These are phyloP conservation scores for Diplodus puntazzo DNA, from an alignment of 2,797 vertebrate species.

Conservation along the genomic window DNA sequence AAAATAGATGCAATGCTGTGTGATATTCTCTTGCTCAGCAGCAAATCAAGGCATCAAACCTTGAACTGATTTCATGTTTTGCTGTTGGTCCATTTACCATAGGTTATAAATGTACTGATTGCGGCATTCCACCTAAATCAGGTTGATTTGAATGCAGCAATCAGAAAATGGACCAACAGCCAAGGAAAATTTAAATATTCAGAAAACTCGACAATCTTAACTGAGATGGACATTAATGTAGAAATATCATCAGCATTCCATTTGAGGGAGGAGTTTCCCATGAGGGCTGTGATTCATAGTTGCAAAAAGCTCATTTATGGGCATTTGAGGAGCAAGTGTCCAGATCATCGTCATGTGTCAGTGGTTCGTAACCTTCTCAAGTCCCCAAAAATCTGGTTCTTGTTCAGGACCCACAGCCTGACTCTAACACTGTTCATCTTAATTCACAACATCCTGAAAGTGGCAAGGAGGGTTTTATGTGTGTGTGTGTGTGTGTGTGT, in stretches of 20 bases:
- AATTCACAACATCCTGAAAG: too few species aligned
- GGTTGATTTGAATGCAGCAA: neutral
- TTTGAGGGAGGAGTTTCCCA: neutral
- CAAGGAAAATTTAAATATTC: neutral
- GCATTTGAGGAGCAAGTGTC: neutral
- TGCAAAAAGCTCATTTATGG: neutral
- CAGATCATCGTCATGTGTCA: neutral
- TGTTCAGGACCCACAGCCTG: too few species aligned
- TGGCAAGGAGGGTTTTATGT: too few species aligned
- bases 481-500: too few species aligned
- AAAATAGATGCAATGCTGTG: neutral
- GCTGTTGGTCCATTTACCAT: neutral
- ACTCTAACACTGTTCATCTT: too few species aligned
- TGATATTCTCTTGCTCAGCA: neutral
- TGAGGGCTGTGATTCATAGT: neutral
- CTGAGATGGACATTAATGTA: neutral
- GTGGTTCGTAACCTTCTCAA: too few species aligned
- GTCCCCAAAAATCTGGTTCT: too few species aligned
- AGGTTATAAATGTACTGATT: neutral
- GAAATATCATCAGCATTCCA: neutral
- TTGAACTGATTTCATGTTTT: neutral
- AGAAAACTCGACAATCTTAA: neutral
- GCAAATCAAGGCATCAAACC: neutral
- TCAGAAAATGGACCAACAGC: neutral
- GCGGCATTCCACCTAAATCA: neutral